phyloP scores from a whole-genome alignment of 2,797 vertebrate genomes.

The Sitta carolinensis region DNA sequence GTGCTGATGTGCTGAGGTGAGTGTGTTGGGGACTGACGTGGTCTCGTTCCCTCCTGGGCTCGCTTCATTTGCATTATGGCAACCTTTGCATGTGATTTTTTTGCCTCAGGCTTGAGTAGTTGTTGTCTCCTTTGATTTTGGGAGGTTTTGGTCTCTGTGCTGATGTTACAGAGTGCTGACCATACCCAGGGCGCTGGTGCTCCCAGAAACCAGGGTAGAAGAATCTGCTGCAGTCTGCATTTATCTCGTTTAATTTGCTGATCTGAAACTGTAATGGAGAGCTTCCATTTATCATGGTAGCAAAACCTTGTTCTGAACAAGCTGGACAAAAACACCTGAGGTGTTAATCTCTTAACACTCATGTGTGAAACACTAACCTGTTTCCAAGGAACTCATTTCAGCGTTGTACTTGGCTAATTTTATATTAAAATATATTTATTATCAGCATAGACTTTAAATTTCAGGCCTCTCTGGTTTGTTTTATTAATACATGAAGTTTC shows the following conservation, averaged over 20 bases:
- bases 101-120: not conserved
- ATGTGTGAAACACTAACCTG: fast-evolving
- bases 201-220: not conserved
- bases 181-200: not conserved
- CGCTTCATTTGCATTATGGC: fast-evolving
- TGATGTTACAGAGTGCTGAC: not conserved
- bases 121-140: not conserved
- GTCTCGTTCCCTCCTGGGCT: not conserved
- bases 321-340: not conserved
- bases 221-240: not conserved
- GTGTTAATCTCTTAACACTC: fast-evolving
- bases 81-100: not conserved
- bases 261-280: not conserved
- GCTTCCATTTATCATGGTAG: not conserved
- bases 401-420: not conserved
- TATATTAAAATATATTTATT: not conserved
- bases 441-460: not conserved
- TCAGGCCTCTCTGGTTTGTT: not conserved
- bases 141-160: not conserved
- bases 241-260: not conserved
- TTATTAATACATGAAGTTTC: not conserved
- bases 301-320: not conserved
- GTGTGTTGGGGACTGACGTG: not conserved
- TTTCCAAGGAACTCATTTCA: not conserved
- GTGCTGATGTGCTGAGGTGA: not conserved